Evolutionary conservation across 2,797 vertebrate genomes (phyloP), one percentile per base, ranked within the genome.

Genomic region (Columba guinea): DNA sequence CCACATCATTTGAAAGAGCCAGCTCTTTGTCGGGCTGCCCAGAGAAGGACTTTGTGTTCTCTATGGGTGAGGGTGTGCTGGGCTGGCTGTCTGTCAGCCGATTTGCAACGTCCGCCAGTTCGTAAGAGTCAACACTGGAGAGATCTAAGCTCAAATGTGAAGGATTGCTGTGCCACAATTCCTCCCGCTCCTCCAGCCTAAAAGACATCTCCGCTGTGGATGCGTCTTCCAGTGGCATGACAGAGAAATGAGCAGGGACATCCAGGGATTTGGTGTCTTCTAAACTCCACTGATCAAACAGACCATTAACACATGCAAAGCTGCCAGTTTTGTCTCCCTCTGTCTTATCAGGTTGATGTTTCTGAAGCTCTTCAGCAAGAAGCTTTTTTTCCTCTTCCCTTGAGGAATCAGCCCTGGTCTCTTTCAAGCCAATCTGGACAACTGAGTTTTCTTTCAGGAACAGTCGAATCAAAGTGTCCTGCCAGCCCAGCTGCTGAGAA

Each of bases 61-160:
- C 99, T 67, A 99, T 19, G 2, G 99, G 99, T 5, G 99, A 99
- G 0, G 99, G 99, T 1, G 99, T 99, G 96, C 99, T 99, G 87
- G 98, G 98, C 95, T 98, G 94, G 95, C 99, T 99, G 5, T 98
- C 99, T 4, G 98, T 98, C 20, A 98, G 98, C 81, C 98, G 99
- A 97, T 98, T 99, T 76, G 98, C 98, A 52, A 91, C 97, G 30
- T 99, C 99, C 44, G 96, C 97, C 52, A 98, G 91, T 75, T 99
- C 99, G 1, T 98, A 98, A 9, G 98, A 97, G 78, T 98, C 98
- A 80, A 98, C 92, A 55, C 98, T 98, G 87, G 98, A 98, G 78
- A 99, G 97, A 94, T 99, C 99, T 88, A 99, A 97, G 91, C 96
- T 99, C 96, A 99, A 81, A 80, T 98, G 98, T 15, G 98, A 98